Base-by-base conservation (phyloP, 2,113 vertebrate genomes). In the Spheniscus mendiculus region DNA sequence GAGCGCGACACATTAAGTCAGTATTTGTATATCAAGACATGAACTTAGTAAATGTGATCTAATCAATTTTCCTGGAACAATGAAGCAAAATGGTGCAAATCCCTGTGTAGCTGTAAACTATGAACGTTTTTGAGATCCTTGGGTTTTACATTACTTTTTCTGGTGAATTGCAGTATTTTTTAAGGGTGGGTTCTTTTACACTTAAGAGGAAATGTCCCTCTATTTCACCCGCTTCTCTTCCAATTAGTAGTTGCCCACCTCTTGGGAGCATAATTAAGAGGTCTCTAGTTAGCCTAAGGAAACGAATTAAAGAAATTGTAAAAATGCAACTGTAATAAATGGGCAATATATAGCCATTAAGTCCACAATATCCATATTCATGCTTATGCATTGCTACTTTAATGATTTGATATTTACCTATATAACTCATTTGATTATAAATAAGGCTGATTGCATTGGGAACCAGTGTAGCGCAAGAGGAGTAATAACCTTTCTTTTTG, bases 221-320 rank as follows among this genome's bases (percentile, higher is more conserved):
- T 97, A 94, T 97, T 97, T 98, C 93, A 98, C 95, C 96, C 97
- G 95, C 97, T 96, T 97, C 96, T 97, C 93, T 97, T 97, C 97
- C 96, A 98, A 92, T 98, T 98, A 98, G 95, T 92, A 96, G 89
- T 91, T 89, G 72, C 92, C 97, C 65, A 96, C 90, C 97, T 97
- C 93, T 93, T 91, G 97, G 97, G 97, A 98, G 84, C 93, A 74
- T 97, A 98, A 98, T 98, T 98, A 98, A 98, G 95, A 97, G 96
- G 85, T 86, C 86, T 97, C 83, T 96, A 80, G 93, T 98, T 98
- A 97, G 97, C 97, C 96, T 89, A 96, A 96, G 90, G 95, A 96
- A 98, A 97, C 36, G 91, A 98, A 98, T 97, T 97, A 98, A 97
- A 97, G 95, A 97, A 97, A 98, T 94, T 96, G 95, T 97, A 92